Evolutionary conservation across 2,888 invertebrate species (phyloP), one percentile per base, ranked within the genome.

Genomic region (Pandemis heparana): DNA sequence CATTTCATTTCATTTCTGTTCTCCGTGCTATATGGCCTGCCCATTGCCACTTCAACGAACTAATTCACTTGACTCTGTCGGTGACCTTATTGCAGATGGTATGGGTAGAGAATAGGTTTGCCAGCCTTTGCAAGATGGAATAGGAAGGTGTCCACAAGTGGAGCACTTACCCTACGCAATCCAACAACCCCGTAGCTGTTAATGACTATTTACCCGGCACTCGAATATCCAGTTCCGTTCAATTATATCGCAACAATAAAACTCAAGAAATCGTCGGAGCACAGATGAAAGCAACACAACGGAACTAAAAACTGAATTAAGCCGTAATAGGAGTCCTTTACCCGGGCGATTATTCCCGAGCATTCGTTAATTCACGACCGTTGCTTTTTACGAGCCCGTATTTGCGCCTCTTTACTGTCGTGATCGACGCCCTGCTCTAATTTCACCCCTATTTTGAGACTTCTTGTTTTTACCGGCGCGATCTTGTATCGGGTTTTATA

Each of bases 351-450:
- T 73, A 68, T 68, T 68, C 72, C 68, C 23, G 39, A 60, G 60
- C 62, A 68, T 73, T 62, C 72, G 72, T 68, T 68, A 72, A 72
- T 67, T 71, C 70, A 46, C 65, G 61, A 18, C 61, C 72, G 68
- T 73, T 73, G 67, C 67, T 73, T 73, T 73, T 73, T 68, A 73
- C 72, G 72, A 68, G 51, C 41, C 51, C 14, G 67, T 68, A 68
- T 68, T 73, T 68, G 67, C 63, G 68, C 68, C 67, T 63, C 68
- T 68, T 68, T 68, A 73, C 53, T 39, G 63, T 56, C 56, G 56
- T 68, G 72, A 73, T 73, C 72, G 72, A 67, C 68, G 72, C 63
- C 46, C 53, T 66, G 14, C 23, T 68, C 62, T 73, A 63, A 73
- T 73, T 73, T 56, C 72, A 53, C 62, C 60, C 61, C 59, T 18